These are phyloP conservation scores for Hirtodrosophila trivittata DNA, from an alignment of 2,888 invertebrate genomes.

Conservation along the genomic window DNA sequence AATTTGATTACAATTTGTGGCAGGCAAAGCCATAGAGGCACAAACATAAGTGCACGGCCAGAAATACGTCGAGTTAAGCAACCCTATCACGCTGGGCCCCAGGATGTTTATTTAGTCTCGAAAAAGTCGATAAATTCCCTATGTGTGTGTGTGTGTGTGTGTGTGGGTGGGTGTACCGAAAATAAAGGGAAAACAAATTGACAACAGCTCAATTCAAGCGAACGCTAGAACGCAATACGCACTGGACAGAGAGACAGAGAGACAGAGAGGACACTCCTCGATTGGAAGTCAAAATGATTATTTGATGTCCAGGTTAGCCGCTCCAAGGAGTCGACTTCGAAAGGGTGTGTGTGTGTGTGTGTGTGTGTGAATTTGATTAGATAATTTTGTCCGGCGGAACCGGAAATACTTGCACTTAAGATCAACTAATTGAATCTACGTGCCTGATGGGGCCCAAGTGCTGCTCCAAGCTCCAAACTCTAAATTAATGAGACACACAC, in stretches of 20 bases:
- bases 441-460: conserved; percentile 43
- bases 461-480: conserved; percentile 18
- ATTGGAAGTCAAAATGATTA: conserved; percentile 26
- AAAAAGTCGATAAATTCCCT: conserved; percentile 54
- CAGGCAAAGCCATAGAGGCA: conserved; percentile 31
- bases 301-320: no score
- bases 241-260: no score
- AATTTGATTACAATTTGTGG: conserved; percentile 75
- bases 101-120: conserved; percentile 54
- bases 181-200: conserved; percentile 8
- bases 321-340: no score
- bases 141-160: conserved; percentile 3
- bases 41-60: conserved; percentile 11
- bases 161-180: not conserved
- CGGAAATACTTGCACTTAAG: conserved; percentile 53
- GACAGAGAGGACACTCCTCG: conserved; percentile 49
- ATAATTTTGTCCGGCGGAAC: conserved; percentile 47
- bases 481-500: conserved; percentile 27
- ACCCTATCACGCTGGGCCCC: conserved; percentile 52
- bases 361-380: conserved; percentile 58
- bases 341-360: no score
- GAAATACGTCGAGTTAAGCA: no score
- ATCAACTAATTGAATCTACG: conserved; percentile 61
- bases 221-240: not conserved
- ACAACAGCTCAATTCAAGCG: conserved; percentile 47